Base-by-base conservation (phyloP, 1,140 invertebrate genomes). In the Arion vulgaris region DNA sequence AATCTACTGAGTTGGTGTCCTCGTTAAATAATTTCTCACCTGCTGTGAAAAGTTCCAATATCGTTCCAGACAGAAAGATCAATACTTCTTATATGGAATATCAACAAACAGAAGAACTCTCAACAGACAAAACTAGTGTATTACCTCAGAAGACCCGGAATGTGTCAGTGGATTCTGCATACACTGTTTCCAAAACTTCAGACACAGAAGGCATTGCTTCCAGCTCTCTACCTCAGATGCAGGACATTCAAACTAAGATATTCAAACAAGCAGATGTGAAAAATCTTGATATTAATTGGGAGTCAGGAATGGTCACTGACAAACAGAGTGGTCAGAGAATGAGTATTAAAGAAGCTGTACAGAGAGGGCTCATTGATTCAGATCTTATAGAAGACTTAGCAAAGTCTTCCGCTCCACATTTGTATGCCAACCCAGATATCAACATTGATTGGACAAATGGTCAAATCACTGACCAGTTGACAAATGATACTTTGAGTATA, bases 281-380 rank as follows among this genome's bases (percentile, higher is more conserved):
- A 57, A 85, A 90, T 81, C 49, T 91, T 23, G 87, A 85, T 51
- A 88, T 90, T 82, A 85, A 92, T 86, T 89, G 88, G 90, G 75
- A 85, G 39, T 81, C 85, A 73, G 87, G 88, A 57, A 87, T 86
- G 72, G 95, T 99, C 77, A 92, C 95, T n/a, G 96, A 98, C n/a
- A 86, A 85, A 81, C 72, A 85, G 89, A 94, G 95, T 83, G 96
- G 97, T 80, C 95, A 96, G 86, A 91, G 94, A 11, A 87, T 99
- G 15, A 95, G 94, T 51, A 95, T 98, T 15, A 95, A 95, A 36
- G 95, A 98, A 93, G 97, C 97, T 5, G 94, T 98, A 0, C 94
- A 96, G 83, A 94, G 95, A 86, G 96, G 97, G 66, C 94, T 98
- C 76, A 91, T 99, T 82, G 96, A 98, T 93, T 94, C 94, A 1